phyloP scores from a whole-genome alignment of 1,140 invertebrate species.

The Rhagoletis pomonella region DNA sequence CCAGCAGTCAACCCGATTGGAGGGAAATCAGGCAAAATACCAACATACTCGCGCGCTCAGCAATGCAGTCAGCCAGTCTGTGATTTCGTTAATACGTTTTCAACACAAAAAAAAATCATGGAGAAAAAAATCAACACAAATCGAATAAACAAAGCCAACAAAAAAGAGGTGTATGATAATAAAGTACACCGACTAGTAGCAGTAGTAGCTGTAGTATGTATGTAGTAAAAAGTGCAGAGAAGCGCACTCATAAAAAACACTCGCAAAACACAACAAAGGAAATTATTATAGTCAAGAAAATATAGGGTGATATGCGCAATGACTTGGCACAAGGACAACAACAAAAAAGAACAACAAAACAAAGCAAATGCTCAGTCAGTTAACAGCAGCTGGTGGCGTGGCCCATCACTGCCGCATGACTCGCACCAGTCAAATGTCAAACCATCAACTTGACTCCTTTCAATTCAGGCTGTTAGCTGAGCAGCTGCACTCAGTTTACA shows the following conservation, averaged over 20 bases:
- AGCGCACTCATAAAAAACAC: not conserved
- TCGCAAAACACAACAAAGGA: not conserved
- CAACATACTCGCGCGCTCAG: not conserved
- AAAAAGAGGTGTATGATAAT: not conserved
- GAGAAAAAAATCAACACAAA: not conserved
- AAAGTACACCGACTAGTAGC: not conserved
- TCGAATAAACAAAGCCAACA: not conserved
- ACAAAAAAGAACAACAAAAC: not conserved
- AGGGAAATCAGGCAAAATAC: not conserved
- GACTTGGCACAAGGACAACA: not conserved
- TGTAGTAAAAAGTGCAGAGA: not conserved
- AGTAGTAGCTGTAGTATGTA: not conserved
- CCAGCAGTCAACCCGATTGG: not conserved
- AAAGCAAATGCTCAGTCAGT: not conserved
- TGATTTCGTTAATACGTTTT: not conserved
- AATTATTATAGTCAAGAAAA: not conserved
- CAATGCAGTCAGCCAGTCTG: not conserved
- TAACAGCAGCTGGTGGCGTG: not conserved
- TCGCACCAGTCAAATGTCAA: constrained; percentile 24
- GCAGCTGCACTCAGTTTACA: not conserved
- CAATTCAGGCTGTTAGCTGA: not conserved
- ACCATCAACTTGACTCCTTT: constrained; percentile 35
- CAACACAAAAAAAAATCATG: not conserved
- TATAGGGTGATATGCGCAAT: constrained; percentile 16
- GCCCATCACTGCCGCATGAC: not conserved